phyloP scores from a whole-genome alignment of 1,140 invertebrate species.

The Orchestia grillus region DNA sequence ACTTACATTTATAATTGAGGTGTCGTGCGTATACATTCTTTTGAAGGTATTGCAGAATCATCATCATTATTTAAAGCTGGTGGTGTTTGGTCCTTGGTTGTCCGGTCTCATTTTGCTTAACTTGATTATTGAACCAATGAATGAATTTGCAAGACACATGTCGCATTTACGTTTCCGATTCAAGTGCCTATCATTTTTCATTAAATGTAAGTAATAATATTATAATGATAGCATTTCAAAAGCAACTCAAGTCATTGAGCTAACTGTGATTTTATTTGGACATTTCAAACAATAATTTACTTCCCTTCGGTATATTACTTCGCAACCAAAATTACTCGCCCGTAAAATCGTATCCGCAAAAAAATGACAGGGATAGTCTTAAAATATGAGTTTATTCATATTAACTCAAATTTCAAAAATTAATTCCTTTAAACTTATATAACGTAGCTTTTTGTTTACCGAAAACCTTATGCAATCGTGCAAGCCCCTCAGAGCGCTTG shows the following conservation, averaged over 20 bases:
- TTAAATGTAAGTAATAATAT: neutral
- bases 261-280: neutral
- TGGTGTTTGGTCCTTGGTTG: neutral
- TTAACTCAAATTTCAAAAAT: neutral
- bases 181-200: neutral
- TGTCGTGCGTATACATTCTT: too few relatives aligned
- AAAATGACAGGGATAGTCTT: too few relatives aligned
- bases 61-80: neutral
- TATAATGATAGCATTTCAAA: too few relatives aligned
- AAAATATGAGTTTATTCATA: neutral
- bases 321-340: neutral
- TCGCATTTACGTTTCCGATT: neutral
- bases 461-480: neutral
- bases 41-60: too few relatives aligned
- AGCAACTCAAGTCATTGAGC: neutral
- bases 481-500: neutral
- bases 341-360: too few relatives aligned
- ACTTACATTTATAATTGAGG: too few relatives aligned
- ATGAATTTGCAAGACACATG: neutral
- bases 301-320: neutral
- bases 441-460: neutral
- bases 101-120: neutral
- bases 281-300: neutral
- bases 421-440: neutral
- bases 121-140: neutral